Base-by-base conservation (phyloP, 1,140 invertebrate genomes). In the Neocloeon triangulifer region DNA sequence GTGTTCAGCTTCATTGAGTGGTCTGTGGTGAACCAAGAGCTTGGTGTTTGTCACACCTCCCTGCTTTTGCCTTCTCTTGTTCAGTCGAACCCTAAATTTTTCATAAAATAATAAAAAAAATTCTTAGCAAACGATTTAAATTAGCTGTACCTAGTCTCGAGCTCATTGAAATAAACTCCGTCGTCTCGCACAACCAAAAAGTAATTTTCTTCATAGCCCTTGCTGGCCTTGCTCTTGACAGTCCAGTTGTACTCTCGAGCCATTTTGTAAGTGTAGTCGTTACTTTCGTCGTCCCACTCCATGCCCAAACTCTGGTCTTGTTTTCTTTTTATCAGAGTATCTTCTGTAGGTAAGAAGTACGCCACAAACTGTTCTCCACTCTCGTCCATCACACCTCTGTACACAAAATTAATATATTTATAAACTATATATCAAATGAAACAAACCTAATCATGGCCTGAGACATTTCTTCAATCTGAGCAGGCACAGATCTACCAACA, bases 291-390 rank as follows among this genome's bases (percentile, higher is more conserved):
- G 37, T 72, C 69, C 54, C 94, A 95, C 1, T 84, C 71, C n/a
- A 81, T 59, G 16, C 55, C 58, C 30, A 73, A 68, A 2, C 66
- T 61, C 33, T 75, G 63, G 46, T 98, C 91, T 30, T 69, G 55
- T 37, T 77, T 69, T 10, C 89, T 58, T 55, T 96, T 95, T 22
- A 69, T 63, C 36, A 95, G 58, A 0, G 92, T 96, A 36, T 88
- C 79, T 30, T 89, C 80, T 15, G 82, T 81, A 2, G 92, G 94
- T 36, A 97, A 58, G 58, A 97, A 97, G 53, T 97, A 98, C 1
- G 89, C 91, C 5, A 98, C 91, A 61, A 96, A 97, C 52, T 97
- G 89, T 56, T 97, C 89, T 13, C 89, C 89, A 52, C 81, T 89
- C 55, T 95, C 88, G 52, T 97, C 91, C 73, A 94, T 89, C 39